phyloP scores from a whole-genome alignment of 1,140 invertebrate genomes.

The Fopius arisanus region DNA sequence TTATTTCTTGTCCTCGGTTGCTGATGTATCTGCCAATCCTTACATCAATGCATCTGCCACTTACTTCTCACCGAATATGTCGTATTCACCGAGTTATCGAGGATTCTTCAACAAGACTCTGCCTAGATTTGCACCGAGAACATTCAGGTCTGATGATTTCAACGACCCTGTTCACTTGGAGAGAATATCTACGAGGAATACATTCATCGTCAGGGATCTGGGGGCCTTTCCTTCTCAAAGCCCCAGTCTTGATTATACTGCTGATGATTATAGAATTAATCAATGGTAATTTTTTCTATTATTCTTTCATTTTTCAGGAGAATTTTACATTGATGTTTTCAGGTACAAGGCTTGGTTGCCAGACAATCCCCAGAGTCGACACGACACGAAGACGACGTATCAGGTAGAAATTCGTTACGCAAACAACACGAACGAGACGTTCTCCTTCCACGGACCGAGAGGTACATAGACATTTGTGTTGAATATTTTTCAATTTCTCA shows the following conservation, averaged over 20 bases:
- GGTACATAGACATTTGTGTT: slow-evolving; percentile 59
- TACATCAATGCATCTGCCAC: slow-evolving; percentile 93
- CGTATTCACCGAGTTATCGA: slow-evolving; percentile 92
- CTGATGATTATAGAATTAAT: slow-evolving; percentile 89
- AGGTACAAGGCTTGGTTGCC: slow-evolving; percentile 86
- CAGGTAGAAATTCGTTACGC: slow-evolving; percentile 91
- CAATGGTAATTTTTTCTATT: slow-evolving; percentile 76
- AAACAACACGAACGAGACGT: slow-evolving; percentile 95
- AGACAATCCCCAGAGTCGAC: slow-evolving; percentile 79
- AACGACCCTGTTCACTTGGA: slow-evolving; percentile 94
- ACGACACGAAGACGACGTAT: slow-evolving; percentile 94
- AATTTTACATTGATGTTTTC: slow-evolving; percentile 10
- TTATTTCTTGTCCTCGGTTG: slow-evolving; percentile 93
- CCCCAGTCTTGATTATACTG: slow-evolving; percentile 86
- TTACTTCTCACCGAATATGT: slow-evolving; percentile 94
- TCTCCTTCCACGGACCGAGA: slow-evolving; percentile 92
- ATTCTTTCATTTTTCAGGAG: background rate
- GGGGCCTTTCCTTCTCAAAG: slow-evolving; percentile 80
- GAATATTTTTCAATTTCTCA: slow-evolving; percentile 16
- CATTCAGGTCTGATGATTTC: slow-evolving; percentile 90
- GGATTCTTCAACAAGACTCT: slow-evolving; percentile 98
- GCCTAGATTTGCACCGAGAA: slow-evolving; percentile 92
- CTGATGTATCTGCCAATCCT: slow-evolving; percentile 92
- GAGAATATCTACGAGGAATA: slow-evolving; percentile 90
- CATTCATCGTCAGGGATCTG: slow-evolving; percentile 82